These are phyloP conservation scores for Turritopsis rubra DNA, from an alignment of 30 jellyfish, hydroid and myxozoan species.

Conservation along the genomic window DNA sequence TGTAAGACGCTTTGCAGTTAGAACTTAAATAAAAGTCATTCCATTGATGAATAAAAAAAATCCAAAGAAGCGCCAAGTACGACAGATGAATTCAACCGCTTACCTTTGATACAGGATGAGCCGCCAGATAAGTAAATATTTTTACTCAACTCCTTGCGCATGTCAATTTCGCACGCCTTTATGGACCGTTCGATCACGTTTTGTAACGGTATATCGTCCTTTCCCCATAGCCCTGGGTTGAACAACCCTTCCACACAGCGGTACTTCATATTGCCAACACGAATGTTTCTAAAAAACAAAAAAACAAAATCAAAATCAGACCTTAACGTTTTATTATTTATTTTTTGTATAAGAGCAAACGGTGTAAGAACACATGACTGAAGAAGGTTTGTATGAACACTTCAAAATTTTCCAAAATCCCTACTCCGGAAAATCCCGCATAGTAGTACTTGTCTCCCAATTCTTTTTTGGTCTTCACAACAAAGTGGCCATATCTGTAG, in stretches of 20 bases:
- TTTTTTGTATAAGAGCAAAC: too few relatives aligned
- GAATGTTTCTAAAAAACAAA: slow-evolving; percentile 36
- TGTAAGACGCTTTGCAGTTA: background rate
- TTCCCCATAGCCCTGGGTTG: slow-evolving; percentile 81
- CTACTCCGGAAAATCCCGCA: too few relatives aligned
- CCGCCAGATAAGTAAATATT: slow-evolving; percentile 82
- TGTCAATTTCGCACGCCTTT: slow-evolving; percentile 84
- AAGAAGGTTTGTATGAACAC: too few relatives aligned
- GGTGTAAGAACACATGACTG: too few relatives aligned
- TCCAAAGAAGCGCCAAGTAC: background rate
- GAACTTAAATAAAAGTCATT: too few relatives aligned
- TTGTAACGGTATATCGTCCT: slow-evolving; percentile 72
- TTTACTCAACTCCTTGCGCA: slow-evolving; percentile 69
- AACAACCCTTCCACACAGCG: slow-evolving; percentile 90
- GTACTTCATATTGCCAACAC: slow-evolving; percentile 41
- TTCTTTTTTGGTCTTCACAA: too few relatives aligned
- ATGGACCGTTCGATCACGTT: slow-evolving; percentile 58
- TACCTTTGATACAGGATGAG: slow-evolving; percentile 71
- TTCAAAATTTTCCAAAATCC: too few relatives aligned
- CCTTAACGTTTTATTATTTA: too few relatives aligned
- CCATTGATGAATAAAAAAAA: too few relatives aligned
- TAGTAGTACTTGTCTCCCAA: too few relatives aligned
- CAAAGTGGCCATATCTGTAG: too few relatives aligned
- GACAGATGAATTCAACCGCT: background rate
- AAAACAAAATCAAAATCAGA: background rate